Conservation (phyloP, 2,888 invertebrate species). For the Capitulum mitella region DNA sequence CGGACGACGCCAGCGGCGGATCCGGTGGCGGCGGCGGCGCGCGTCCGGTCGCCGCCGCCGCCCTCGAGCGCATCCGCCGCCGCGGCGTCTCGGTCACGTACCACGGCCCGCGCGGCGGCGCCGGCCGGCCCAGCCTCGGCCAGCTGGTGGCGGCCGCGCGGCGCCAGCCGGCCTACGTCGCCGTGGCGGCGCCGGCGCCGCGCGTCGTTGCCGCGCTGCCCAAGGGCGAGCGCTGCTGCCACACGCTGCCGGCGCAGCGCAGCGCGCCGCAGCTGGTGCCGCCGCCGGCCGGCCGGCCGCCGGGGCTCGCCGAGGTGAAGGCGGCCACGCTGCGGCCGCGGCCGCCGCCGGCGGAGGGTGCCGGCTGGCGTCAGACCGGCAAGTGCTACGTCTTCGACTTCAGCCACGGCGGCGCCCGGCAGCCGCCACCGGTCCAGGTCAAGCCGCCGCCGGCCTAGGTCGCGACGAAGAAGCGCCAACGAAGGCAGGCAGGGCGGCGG, state of each 20-base stretch:
- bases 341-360: neutral
- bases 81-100: neutral
- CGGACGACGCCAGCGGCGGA: neutral
- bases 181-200: neutral
- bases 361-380: neutral
- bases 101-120: neutral
- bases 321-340: neutral
- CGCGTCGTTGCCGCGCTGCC: conserved; percentile 4
- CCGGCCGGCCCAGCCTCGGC: neutral
- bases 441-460: neutral
- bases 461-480: too few relatives aligned
- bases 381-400: neutral
- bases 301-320: neutral
- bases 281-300: neutral
- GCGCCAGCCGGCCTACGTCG: conserved; percentile 18
- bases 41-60: neutral
- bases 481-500: too few relatives aligned
- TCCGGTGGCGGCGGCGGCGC: neutral
- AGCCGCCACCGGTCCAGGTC: neutral
- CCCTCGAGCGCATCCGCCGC: conserved; percentile 20
- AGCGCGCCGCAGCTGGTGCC: neutral
- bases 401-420: neutral
- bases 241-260: neutral
- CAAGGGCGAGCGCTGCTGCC: neutral
- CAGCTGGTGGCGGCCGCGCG: neutral